A percentile compares a stretch with the other conserved stretches of the same genome.
phyloP scores from a whole-genome alignment of 2,113 vertebrate genomes.

The Zapus hudsonius region DNA sequence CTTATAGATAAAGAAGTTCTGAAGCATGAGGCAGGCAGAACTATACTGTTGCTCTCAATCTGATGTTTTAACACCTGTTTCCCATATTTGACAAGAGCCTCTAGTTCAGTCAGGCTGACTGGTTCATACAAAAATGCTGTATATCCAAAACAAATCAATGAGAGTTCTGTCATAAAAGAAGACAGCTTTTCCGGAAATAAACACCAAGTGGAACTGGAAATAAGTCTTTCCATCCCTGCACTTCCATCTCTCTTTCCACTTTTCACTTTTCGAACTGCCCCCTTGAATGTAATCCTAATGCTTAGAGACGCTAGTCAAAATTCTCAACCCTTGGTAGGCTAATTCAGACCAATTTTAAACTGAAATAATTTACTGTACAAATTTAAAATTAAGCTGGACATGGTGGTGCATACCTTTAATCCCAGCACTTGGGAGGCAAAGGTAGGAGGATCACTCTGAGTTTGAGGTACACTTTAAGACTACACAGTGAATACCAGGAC shows the following conservation, averaged over 20 bases:
- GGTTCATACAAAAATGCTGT: not conserved
- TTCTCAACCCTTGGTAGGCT: not conserved
- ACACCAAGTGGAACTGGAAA: not conserved
- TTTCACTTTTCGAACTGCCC: not conserved
- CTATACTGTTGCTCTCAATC: not conserved
- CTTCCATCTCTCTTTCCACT: not conserved
- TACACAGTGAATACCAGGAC: too few species aligned
- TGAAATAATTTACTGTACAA: not conserved
- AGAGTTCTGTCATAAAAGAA: not conserved
- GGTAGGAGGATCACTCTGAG: too few species aligned
- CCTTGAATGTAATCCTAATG: not conserved
- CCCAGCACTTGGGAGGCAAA: too few species aligned
- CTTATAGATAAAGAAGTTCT: not conserved
- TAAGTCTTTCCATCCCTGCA: not conserved
- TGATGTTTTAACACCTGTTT: not conserved
- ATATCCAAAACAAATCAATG: accelerated
- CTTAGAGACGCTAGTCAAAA: not conserved
- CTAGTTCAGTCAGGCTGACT: not conserved
- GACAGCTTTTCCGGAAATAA: not conserved
- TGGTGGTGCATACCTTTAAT: too few species aligned
- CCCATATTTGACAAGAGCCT: not conserved
- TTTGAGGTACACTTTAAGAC: too few species aligned
- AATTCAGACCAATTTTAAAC: not conserved
- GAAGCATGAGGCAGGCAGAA: not conserved
- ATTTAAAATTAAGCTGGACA: too few species aligned